Percentiles rank a stretch among this genome's conserved stretches.
Evolutionary conservation across 1,140 invertebrate genomes (phyloP).

Genomic region (Euwallacea fornicatus): DNA sequence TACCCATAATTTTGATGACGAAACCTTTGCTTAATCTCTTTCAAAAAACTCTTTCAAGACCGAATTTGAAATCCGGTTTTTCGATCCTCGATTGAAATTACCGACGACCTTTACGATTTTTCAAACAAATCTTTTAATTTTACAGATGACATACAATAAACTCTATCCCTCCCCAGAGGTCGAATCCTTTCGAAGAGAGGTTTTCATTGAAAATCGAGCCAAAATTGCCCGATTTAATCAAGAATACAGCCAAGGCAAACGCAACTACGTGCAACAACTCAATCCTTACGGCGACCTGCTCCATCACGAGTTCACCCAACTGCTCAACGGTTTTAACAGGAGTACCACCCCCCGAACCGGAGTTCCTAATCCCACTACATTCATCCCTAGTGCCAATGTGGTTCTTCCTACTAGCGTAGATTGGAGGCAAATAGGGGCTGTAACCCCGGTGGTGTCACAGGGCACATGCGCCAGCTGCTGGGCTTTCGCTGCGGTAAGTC

Average conservation of each 20-base stretch:
- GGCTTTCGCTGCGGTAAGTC: slow-evolving; percentile 58
- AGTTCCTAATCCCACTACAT: slow-evolving; percentile 40
- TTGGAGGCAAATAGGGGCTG: slow-evolving; percentile 49
- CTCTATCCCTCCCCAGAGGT: slow-evolving; percentile 68
- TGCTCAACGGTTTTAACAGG: slow-evolving; percentile 81
- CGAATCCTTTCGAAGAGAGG: slow-evolving; percentile 79
- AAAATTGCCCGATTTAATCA: slow-evolving; percentile 85
- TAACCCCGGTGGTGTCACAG: slow-evolving; percentile 47
- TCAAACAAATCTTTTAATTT: neutral
- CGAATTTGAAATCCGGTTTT: neutral
- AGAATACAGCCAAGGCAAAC: slow-evolving; percentile 64
- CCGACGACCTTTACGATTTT: no score
- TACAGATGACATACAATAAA: slow-evolving; percentile 57
- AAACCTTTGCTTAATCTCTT: no score
- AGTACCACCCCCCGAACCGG: slow-evolving; percentile 44
- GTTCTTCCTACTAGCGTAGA: slow-evolving; percentile 45
- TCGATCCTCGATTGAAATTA: neutral
- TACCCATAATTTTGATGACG: no score
- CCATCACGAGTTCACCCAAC: slow-evolving; percentile 73
- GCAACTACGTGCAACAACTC: slow-evolving; percentile 66
- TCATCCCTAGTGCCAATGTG: slow-evolving; percentile 47
- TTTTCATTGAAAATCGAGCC: slow-evolving; percentile 82
- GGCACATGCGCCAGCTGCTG: slow-evolving; percentile 58
- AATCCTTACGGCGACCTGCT: slow-evolving; percentile 82
- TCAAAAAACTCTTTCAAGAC: neutral